Evolutionary conservation across 2,888 invertebrate genomes (phyloP).

Genomic region (Tolmerus cingulatus): DNA sequence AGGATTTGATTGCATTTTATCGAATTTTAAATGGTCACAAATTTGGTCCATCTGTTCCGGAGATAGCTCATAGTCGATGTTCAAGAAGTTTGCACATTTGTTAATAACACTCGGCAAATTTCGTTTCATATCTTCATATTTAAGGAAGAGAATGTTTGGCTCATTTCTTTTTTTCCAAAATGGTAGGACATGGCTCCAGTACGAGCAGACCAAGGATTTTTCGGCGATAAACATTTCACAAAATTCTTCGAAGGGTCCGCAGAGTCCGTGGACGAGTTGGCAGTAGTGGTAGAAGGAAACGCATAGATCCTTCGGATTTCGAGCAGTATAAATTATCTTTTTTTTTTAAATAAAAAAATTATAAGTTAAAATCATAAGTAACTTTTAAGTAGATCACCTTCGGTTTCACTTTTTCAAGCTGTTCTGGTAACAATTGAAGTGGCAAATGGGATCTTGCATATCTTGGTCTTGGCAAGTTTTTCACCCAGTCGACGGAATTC

Average conservation of each 20-base stretch:
- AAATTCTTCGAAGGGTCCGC: slow-evolving; percentile 76
- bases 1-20: slow-evolving; percentile 82
- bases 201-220: slow-evolving; percentile 70
- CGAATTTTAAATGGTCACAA: slow-evolving; percentile 78
- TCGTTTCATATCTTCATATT: slow-evolving; percentile 83
- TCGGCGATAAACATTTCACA: slow-evolving; percentile 76
- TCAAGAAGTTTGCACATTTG: slow-evolving; percentile 69
- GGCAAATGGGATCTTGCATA: slow-evolving; percentile 81
- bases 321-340: slow-evolving; percentile 84
- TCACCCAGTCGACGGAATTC: slow-evolving; percentile 76
- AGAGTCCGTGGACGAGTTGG: slow-evolving; percentile 72
- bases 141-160: slow-evolving; percentile 77
- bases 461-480: slow-evolving; percentile 73
- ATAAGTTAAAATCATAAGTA: slow-evolving; percentile 20
- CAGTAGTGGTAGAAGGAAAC: slow-evolving; percentile 90
- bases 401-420: slow-evolving; percentile 71
- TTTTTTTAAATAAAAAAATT: background rate
- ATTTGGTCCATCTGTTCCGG: slow-evolving; percentile 74
- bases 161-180: slow-evolving; percentile 77
- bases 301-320: slow-evolving; percentile 90
- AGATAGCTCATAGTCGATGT: slow-evolving; percentile 70
- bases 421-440: slow-evolving; percentile 74
- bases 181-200: slow-evolving; percentile 72
- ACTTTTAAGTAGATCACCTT: slow-evolving; percentile 66
- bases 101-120: slow-evolving; percentile 73